Base-by-base conservation (phyloP, 2,113 vertebrate genomes). In the Cavia aperea region DNA sequence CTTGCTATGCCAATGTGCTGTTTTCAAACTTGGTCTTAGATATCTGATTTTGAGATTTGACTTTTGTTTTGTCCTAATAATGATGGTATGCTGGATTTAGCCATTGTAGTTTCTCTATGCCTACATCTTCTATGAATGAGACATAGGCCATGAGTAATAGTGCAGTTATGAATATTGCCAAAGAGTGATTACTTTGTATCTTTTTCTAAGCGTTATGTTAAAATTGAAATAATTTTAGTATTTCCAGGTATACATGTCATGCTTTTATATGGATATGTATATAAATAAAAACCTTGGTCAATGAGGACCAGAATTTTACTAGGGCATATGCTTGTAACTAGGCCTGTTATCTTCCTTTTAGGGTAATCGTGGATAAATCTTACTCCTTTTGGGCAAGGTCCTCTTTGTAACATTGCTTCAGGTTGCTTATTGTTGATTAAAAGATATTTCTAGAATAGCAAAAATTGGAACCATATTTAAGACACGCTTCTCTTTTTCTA, bases 1-100 rank as follows among this genome's bases (percentile, higher is more conserved):
- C 26, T 81, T 68, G 14, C 65, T 39, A 14, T 63, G 51, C 56
- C 54, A 26, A 6, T 46, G 46, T 54, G 26, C 56, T 81, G 14
- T 43, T 88, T 81, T 94, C 49, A 51, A 10, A 68, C 49, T 90
- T 91, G 83, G 60, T 84, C 51, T 62, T 7, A 26, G 81, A 54
- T 58, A 79, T 81, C 46, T 86, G 77, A 36, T 89, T 93, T 86
- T 90, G 68, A 70, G 49, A 84, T 73, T 91, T 88, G 72, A 8
- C 65, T 85, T 94, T 89, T 79, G 14, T 94, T 90, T 94, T 93
- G 60, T 91, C 70, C 66, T 72, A 63, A 51, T 91, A 84, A 91
- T 85, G 72, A 65, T 7, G 15, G 43, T 72, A 29, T n/a, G 21
- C 72, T 81, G 84, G 39, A 77, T 43, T 90, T 92, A 72, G 46